Evolutionary conservation across 2,888 invertebrate species (phyloP).

Genomic region (Macaria notata): DNA sequence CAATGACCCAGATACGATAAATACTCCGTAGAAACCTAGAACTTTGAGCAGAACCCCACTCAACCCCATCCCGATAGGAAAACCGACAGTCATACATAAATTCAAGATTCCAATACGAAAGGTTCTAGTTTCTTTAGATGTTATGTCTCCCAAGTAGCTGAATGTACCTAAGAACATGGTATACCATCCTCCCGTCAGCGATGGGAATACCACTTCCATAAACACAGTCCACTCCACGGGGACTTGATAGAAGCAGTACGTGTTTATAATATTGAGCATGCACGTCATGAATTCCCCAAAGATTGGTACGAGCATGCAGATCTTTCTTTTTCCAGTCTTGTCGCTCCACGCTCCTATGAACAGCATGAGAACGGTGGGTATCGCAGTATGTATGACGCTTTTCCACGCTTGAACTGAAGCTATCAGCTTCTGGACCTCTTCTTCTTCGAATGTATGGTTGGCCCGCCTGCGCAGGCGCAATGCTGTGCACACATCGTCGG

Average conservation of each 20-base stretch:
- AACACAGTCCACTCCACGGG: slow-evolving; percentile 78
- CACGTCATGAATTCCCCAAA: slow-evolving; percentile 79
- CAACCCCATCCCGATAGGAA: slow-evolving; percentile 71
- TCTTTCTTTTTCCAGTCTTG: slow-evolving; percentile 80
- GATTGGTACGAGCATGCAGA: slow-evolving; percentile 82
- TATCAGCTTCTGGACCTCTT: slow-evolving; percentile 83
- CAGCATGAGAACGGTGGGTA: slow-evolving; percentile 79
- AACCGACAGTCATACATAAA: slow-evolving; percentile 75
- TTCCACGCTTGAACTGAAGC: slow-evolving; percentile 81
- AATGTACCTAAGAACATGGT: slow-evolving; percentile 82
- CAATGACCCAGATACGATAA: slow-evolving; percentile 61
- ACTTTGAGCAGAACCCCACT: slow-evolving; percentile 65
- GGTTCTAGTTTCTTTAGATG: slow-evolving; percentile 80
- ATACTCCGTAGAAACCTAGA: slow-evolving; percentile 81
- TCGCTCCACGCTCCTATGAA: slow-evolving; percentile 86
- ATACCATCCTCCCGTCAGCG: slow-evolving; percentile 81
- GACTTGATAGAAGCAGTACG: slow-evolving; percentile 79
- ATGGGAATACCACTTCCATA: slow-evolving; percentile 77
- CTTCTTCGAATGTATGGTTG: slow-evolving; percentile 85
- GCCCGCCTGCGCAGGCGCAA: slow-evolving; percentile 86
- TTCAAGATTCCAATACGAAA: slow-evolving; percentile 81
- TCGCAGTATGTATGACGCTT: slow-evolving; percentile 76
- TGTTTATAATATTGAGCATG: slow-evolving; percentile 75
- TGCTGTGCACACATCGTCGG: slow-evolving; percentile 87
- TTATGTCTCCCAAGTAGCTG: slow-evolving; percentile 84